Conservation (phyloP, 1,140 invertebrate genomes). For the Galleria mellonella region DNA sequence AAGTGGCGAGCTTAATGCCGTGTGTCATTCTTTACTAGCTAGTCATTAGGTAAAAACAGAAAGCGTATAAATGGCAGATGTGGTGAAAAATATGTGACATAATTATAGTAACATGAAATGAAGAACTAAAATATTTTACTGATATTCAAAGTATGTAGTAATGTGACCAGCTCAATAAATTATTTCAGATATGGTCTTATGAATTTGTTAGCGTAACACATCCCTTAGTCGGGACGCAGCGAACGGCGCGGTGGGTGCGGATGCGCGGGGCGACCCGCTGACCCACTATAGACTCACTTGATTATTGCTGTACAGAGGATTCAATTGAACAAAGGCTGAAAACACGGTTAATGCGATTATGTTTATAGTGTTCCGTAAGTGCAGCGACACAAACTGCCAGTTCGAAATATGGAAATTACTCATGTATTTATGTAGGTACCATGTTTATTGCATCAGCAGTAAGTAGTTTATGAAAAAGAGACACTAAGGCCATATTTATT, state of each 20-base stretch:
- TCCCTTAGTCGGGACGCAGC: no score
- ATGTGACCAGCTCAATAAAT: no score
- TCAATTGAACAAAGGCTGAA: conserved; percentile 53
- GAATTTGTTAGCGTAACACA: no score
- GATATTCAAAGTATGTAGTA: no score
- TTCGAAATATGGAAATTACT: conserved; percentile 18
- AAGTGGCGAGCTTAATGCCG: no score
- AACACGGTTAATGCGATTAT: conserved; percentile 57
- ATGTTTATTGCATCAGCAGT: not conserved
- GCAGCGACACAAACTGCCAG: conserved; percentile 11
- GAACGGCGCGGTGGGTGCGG: conserved; percentile 3
- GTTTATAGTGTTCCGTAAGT: conserved; percentile 18
- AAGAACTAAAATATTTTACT: no score
- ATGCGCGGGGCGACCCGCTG: conserved; percentile 37
- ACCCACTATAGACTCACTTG: conserved; percentile 50
- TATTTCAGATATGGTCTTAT: no score
- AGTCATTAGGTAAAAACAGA: no score
- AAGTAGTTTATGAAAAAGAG: not conserved
- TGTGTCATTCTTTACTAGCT: no score
- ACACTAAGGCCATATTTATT: conserved; percentile 1
- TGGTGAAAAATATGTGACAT: no score
- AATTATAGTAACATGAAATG: no score
- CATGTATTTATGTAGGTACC: not conserved
- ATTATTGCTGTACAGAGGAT: conserved; percentile 42
- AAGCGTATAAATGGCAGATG: no score